These are phyloP conservation scores for Tauraco hartlaubi DNA, from an alignment of 2,797 vertebrate genomes.

Conservation along the genomic window DNA sequence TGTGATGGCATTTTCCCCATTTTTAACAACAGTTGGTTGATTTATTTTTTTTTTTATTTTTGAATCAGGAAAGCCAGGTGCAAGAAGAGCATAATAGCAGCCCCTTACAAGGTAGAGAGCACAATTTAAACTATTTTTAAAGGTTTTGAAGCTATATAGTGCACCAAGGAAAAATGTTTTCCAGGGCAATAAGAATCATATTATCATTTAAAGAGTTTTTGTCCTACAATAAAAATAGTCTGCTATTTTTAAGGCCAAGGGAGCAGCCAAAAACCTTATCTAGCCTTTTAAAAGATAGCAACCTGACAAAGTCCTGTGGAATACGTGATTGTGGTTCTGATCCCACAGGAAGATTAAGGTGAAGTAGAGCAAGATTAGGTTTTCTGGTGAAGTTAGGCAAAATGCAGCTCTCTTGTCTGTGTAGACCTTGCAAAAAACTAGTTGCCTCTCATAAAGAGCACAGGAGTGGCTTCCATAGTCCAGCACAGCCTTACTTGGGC, in stretches of 20 bases:
- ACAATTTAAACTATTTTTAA: background rate
- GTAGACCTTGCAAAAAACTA: background rate
- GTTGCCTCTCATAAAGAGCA: background rate
- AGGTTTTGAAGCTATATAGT: background rate
- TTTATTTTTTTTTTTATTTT: background rate
- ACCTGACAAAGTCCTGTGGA: background rate
- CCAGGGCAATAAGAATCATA: background rate
- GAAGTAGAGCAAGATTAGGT: background rate
- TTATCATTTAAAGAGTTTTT: background rate
- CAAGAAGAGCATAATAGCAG: background rate
- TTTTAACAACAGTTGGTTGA: background rate
- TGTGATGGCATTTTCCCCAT: background rate
- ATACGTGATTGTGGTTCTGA: background rate
- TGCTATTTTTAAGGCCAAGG: slow-evolving; percentile 23
- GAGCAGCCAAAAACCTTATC: background rate
- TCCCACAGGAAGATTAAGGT: background rate
- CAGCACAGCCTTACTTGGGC: background rate
- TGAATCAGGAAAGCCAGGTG: background rate
- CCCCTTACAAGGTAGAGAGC: background rate
- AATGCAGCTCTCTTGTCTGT: background rate
- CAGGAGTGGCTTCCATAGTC: background rate
- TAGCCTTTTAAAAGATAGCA: background rate
- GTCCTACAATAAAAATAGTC: background rate
- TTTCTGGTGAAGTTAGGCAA: background rate
- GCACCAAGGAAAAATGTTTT: background rate